Evolutionary conservation across 2,888 invertebrate species (phyloP).

Genomic region (Nomada fabriciana): DNA sequence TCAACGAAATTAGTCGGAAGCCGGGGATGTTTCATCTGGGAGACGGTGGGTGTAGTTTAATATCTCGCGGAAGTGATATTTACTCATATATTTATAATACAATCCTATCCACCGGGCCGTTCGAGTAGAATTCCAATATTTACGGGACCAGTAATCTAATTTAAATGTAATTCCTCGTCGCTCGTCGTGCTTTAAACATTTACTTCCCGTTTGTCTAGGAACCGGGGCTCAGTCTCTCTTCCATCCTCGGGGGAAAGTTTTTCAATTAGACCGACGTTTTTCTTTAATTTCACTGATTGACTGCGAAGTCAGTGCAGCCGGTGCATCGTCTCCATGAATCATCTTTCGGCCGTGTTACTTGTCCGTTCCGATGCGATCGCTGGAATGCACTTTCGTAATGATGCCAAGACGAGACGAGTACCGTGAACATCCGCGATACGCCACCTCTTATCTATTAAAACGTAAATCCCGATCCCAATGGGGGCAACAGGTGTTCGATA

Average conservation of each 20-base stretch:
- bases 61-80: slow-evolving; percentile 11
- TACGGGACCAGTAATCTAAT: slow-evolving; percentile 45
- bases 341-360: not conserved
- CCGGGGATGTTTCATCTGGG: not conserved
- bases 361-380: not conserved
- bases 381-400: slow-evolving; percentile 55
- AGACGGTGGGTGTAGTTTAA: not conserved
- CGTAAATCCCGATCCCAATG: slow-evolving; percentile 70
- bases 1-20: slow-evolving; percentile 44
- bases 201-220: not conserved
- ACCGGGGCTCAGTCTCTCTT: not conserved
- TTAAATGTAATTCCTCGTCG: slow-evolving; percentile 47
- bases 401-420: slow-evolving; percentile 28
- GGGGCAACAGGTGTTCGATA: slow-evolving; percentile 76
- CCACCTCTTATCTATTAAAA: slow-evolving; percentile 70
- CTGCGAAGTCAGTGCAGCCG: not conserved
- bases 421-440: slow-evolving; percentile 14
- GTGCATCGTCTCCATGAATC: slow-evolving; percentile 1
- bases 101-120: not conserved
- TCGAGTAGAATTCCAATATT: slow-evolving; percentile 41
- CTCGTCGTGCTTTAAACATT: slow-evolving; percentile 39
- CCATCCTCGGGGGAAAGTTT: slow-evolving; percentile 36
- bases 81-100: slow-evolving; percentile 45
- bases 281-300: slow-evolving; percentile 52
- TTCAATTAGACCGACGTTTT: slow-evolving; percentile 41